Percentiles rank a stretch among this genome's conserved stretches.
Conservation (phyloP, 2,797 vertebrate species). For the Neosilurus mollespiculum region DNA sequence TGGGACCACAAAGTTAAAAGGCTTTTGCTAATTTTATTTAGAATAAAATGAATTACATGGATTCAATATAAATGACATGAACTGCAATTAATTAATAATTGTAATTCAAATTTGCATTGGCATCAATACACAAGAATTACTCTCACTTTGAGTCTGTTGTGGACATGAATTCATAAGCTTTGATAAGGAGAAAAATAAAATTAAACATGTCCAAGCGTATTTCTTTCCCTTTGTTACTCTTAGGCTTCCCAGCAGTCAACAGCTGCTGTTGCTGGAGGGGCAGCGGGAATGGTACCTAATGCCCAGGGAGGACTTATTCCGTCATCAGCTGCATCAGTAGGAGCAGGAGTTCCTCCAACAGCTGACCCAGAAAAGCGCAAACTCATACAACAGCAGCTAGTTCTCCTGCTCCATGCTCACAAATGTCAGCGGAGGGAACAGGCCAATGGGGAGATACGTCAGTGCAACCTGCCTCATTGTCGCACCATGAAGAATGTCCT, state of each 20-base stretch:
- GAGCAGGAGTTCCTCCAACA: slow-evolving; percentile 87
- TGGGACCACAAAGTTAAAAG: too few relatives aligned
- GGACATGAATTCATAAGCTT: not conserved
- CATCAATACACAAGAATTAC: not conserved
- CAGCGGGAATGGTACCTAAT: slow-evolving; percentile 69
- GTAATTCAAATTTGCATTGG: not conserved
- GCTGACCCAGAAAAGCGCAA: slow-evolving; percentile 98
- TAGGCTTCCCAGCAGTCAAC: slow-evolving; percentile 86
- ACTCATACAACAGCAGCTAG: slow-evolving; percentile 96
- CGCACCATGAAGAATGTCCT: slow-evolving; percentile 99
- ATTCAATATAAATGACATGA: not conserved
- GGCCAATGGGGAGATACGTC: slow-evolving; percentile 92
- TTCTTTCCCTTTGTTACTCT: not conserved
- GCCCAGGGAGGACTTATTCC: slow-evolving; percentile 79
- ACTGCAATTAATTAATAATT: not conserved
- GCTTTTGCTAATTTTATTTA: not conserved
- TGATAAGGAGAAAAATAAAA: not conserved
- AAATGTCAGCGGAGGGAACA: slow-evolving; percentile 96
- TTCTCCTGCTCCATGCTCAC: slow-evolving; percentile 93
- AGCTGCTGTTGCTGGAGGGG: slow-evolving; percentile 70
- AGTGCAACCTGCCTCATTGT: slow-evolving; percentile 95
- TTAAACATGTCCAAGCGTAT: not conserved
- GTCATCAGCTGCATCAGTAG: slow-evolving; percentile 77
- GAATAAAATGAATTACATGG: not conserved
- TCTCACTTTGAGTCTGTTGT: not conserved